Evolutionary conservation across 2,888 invertebrate species (phyloP), one percentile per base, ranked within the genome.

Genomic region (Lepetodrilus schrolli): DNA sequence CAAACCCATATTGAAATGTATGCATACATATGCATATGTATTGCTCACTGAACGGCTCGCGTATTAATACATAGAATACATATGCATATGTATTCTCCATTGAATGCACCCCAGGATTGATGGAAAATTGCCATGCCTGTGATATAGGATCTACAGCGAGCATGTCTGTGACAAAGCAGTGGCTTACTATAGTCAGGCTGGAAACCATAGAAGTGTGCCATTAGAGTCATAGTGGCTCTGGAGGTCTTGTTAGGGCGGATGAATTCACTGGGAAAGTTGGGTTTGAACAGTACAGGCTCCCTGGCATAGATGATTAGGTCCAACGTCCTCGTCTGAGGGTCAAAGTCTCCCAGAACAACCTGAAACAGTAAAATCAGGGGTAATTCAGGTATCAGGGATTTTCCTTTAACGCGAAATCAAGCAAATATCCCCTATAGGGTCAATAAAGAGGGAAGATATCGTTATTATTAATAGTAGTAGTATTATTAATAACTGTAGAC

Each of bases 191-290:
- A 75, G 49, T 70, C 70, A 7, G 71, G 66, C n/a, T 72, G 30
- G 17, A 83, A 76, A n/a, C 79, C 77, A 74, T 82, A 85, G 72
- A 87, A 87, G 71, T 82, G 71, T n/a, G 76, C 73, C 80, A 89
- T 82, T 17, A 87, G 70, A 10, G 66, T 58, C 51, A 80, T 81
- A 23, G 87, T 23, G 4, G 83, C 78, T 4, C 69, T 10, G 66
- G 83, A 78, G 5, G 74, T 74, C 49, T 78, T 78, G 72, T 78
- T 86, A 0, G 69, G 72, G 49, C 78, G 80, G 2, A 82, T 66
- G 21, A 78, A 72, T 75, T 86, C 86, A 78, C 85, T 84, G n/a
- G 84, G 79, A 76, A 82, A 82, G 13, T 77, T 72, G 23, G 84
- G 73, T 30, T 79, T 74, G 58, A 75, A 77, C 21, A 84, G 37